A percentile compares a stretch with the other conserved stretches of the same genome.
Conservation (phyloP, 2,113 vertebrate genomes). For the Typhlomys cinereus region DNA sequence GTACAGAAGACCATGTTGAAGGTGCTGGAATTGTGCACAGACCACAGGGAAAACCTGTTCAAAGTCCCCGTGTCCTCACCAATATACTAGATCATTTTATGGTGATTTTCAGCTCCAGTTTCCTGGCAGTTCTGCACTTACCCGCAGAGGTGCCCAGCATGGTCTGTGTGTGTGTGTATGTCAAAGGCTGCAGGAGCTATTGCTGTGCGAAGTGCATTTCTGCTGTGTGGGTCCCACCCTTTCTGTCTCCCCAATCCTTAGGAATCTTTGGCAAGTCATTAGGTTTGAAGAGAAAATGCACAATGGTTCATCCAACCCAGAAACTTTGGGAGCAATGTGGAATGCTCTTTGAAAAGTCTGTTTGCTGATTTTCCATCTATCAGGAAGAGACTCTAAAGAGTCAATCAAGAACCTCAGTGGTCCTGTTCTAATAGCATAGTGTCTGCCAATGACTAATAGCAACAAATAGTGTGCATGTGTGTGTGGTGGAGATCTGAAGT, state of each 20-base stretch:
- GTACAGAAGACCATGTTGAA: not conserved
- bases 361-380: not conserved
- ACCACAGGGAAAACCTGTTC: not conserved
- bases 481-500: no score
- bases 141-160: not conserved
- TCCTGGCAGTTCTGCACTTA: no score
- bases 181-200: not conserved
- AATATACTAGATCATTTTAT: not conserved
- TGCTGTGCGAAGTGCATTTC: not conserved
- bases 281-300: not conserved
- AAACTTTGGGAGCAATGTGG: not conserved
- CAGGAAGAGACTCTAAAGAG: not conserved
- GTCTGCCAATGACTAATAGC: not conserved
- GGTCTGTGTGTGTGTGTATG: not conserved
- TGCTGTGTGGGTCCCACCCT: not conserved
- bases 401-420: not conserved
- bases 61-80: not conserved
- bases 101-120: not conserved
- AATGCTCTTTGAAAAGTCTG: not conserved
- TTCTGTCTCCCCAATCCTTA: not conserved
- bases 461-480: not conserved
- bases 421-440: not conserved
- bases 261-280: not conserved
- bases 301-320: not conserved
- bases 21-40: not conserved